Conservation (phyloP, 2,797 vertebrate species). For the Artibeus lituratus region DNA sequence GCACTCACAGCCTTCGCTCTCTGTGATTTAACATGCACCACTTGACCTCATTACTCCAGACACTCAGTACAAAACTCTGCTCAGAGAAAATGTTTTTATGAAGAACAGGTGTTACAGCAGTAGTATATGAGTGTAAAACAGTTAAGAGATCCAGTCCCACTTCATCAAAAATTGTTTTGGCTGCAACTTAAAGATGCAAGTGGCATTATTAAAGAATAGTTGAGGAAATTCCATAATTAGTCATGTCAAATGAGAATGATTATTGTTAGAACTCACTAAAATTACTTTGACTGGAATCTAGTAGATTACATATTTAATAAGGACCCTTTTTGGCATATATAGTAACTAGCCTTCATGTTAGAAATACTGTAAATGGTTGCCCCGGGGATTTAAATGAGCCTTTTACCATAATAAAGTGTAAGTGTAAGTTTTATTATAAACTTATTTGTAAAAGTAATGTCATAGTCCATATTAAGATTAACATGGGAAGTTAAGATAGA, state of each 20-base stretch:
- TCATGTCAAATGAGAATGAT: background rate
- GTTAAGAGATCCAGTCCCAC: background rate
- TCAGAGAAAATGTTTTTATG: background rate
- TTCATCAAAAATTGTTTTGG: background rate
- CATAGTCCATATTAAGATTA: background rate
- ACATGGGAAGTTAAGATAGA: background rate
- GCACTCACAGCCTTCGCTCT: background rate
- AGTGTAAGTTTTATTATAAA: background rate
- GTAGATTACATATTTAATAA: background rate
- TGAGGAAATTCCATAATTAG: background rate
- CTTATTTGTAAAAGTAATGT: background rate
- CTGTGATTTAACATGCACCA: too few relatives aligned
- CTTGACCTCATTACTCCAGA: background rate
- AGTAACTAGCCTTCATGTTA: background rate
- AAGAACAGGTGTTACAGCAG: background rate
- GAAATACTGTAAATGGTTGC: background rate
- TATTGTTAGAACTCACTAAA: background rate
- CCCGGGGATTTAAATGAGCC: background rate
- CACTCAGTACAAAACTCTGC: background rate
- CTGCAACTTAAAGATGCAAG: background rate
- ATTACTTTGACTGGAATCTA: background rate
- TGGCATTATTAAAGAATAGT: background rate
- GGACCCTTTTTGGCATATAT: accelerated
- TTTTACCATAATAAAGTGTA: background rate
- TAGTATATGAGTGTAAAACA: background rate